Base-by-base conservation (phyloP, 2,797 vertebrate species). In the Anniella stebbinsi region DNA sequence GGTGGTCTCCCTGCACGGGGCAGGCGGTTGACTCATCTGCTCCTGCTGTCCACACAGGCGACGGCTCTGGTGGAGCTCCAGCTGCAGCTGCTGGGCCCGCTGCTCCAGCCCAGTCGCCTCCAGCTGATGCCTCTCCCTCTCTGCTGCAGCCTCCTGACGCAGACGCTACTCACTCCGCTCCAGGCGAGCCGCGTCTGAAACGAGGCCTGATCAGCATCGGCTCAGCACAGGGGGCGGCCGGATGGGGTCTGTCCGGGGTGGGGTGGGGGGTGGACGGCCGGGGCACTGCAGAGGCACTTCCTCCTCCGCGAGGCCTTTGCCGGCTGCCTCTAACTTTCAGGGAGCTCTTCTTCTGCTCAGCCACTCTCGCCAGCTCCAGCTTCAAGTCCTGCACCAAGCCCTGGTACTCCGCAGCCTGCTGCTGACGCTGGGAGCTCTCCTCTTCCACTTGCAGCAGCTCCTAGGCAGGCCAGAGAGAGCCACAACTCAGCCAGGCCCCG, bases 321-420 rank as follows among this genome's bases (percentile, higher is more conserved):
- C 69, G 33, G 70, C 10, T 45, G 41, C 23, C 23, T 57, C 60
- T 95, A 97, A 96, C 96, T 92, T 96, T 94, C 93, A 95, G 87
- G 93, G 95, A 94, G 92, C 90, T 90, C 57, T 96, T 96, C 95
- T 97, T 96, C 90, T 97, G 97, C 86, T 97, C 96, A 0, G 93
- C 93, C 84, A 97, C 95, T 4, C 88, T 85, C 88, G 95, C 95
- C 70, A 97, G 95, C 91, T 98, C 97, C 88, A 94, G 87, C 90
- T 97, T 97, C 93, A 97, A 89, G 92, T 96, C 96, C 94, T 93
- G 95, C 93, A 97, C 90, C n/a, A 97, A 96, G 90, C 91, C 92
- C 95, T 96, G 94, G 96, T 96, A 97, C 51, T 96, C 94, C 89
- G 95, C 97, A 60, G 94, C 96, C 70, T 97, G 95, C 93, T 96